Conservation (phyloP, 2,797 vertebrate genomes). For the Nannoperca obscura region DNA sequence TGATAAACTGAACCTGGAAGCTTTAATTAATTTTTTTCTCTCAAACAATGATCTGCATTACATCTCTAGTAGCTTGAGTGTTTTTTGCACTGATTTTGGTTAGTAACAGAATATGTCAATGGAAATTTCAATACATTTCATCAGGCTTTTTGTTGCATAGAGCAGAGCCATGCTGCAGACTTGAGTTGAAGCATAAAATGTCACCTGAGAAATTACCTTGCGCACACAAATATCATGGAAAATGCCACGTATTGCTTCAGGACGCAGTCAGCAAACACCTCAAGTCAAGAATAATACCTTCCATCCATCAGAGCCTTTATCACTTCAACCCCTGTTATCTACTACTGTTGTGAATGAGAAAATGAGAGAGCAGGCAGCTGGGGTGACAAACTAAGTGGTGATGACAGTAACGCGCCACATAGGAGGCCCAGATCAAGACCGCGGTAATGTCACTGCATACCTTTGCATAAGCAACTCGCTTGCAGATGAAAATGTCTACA, state of each 20-base stretch:
- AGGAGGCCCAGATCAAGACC: slow-evolving; percentile 55
- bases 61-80: not conserved
- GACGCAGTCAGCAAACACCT: slow-evolving; percentile 42
- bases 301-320: slow-evolving; percentile 39
- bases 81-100: slow-evolving; percentile 4
- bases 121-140: slow-evolving; percentile 49
- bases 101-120: slow-evolving; percentile 19
- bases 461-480: slow-evolving; percentile 64
- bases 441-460: slow-evolving; percentile 44
- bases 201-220: slow-evolving; percentile 48
- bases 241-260: slow-evolving; percentile 34
- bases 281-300: slow-evolving; percentile 52
- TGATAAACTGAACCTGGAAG: slow-evolving; percentile 22
- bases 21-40: slow-evolving; percentile 17
- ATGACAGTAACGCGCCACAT: slow-evolving; percentile 43
- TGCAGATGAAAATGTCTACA: slow-evolving; percentile 71
- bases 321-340: slow-evolving; percentile 11
- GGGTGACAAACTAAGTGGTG: slow-evolving; percentile 43
- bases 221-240: slow-evolving; percentile 28
- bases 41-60: not conserved
- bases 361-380: slow-evolving; percentile 43
- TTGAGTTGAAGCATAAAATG: slow-evolving; percentile 24
- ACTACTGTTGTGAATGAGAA: slow-evolving; percentile 48
- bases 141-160: slow-evolving; percentile 25
- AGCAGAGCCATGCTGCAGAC: slow-evolving; percentile 16